Evolutionary conservation across 2,888 invertebrate species (phyloP).

Genomic region (Gastrophysa polygoni): DNA sequence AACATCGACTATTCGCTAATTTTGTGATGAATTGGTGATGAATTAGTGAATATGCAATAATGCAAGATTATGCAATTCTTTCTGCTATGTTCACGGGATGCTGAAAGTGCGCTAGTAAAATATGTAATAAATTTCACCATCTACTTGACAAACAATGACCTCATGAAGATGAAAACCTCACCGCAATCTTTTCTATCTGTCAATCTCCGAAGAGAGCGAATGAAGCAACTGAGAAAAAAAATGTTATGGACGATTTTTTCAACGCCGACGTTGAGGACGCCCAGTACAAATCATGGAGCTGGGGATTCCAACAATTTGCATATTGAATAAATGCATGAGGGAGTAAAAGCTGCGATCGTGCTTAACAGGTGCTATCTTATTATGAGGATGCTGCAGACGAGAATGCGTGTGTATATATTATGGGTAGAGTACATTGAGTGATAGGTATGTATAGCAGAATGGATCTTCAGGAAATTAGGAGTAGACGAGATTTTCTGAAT

Average conservation of each 20-base stretch:
- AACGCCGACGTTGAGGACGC: slow-evolving; percentile 34
- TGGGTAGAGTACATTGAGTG: no score
- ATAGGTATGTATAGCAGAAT: slow-evolving; percentile 5
- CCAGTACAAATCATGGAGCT: slow-evolving; percentile 37
- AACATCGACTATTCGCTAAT: no score
- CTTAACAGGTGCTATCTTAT: slow-evolving; percentile 35
- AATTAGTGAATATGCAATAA: no score
- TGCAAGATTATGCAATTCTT: no score
- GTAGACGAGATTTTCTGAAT: slow-evolving; percentile 3
- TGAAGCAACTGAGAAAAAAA: neutral
- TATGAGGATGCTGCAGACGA: no score
- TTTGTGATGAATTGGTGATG: no score
- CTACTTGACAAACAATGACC: no score
- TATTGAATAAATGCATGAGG: slow-evolving; percentile 53
- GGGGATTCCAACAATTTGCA: slow-evolving; percentile 47
- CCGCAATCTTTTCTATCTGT: neutral
- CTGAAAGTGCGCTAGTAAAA: no score
- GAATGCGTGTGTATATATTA: no score
- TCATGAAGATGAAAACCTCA: no score
- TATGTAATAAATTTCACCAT: no score
- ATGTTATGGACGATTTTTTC: slow-evolving; percentile 22
- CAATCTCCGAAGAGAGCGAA: neutral
- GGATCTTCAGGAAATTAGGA: slow-evolving; percentile 19
- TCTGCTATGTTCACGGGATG: no score
- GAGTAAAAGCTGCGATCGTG: slow-evolving; percentile 31